These are phyloP conservation scores for Agonum fuliginosum DNA, from an alignment of 2,888 invertebrate species.

Conservation along the genomic window DNA sequence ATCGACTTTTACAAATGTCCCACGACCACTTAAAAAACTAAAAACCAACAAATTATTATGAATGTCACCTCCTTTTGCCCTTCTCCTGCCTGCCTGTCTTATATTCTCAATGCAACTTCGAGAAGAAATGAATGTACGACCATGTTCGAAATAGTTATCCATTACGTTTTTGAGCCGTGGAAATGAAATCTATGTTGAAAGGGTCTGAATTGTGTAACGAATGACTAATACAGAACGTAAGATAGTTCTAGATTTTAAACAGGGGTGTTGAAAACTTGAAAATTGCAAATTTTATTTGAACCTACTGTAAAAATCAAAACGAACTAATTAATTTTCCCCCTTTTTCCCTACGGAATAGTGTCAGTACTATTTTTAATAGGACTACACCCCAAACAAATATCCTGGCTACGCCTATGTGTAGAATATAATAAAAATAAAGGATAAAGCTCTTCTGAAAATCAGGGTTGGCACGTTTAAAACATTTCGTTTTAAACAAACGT, in stretches of 20 bases:
- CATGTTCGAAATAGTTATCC: not conserved
- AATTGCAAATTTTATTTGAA: not conserved
- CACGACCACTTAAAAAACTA: constrained; percentile 24
- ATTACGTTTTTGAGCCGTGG: not conserved
- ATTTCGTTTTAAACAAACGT: too few species aligned
- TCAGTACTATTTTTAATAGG: too few species aligned
- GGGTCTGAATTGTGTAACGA: not conserved
- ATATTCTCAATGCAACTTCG: constrained; percentile 5
- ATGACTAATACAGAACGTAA: not conserved
- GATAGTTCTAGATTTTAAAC: constrained; percentile 10
- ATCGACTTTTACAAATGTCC: constrained; percentile 55
- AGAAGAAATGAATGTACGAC: constrained; percentile 21
- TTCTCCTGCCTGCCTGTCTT: not conserved
- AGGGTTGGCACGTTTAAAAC: too few species aligned
- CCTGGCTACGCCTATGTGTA: too few species aligned
- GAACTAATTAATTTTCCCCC: not conserved
- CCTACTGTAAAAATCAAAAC: not conserved
- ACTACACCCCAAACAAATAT: too few species aligned
- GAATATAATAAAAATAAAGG: too few species aligned
- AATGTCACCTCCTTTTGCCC: constrained; percentile 14
- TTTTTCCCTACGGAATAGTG: too few species aligned
- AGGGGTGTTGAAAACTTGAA: constrained; percentile 27
- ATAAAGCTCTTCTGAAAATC: too few species aligned
- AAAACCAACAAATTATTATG: constrained; percentile 46
- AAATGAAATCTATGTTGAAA: not conserved